A percentile compares a stretch with the other conserved stretches of the same genome.
Conservation (phyloP, 64 coral and sea anemone species). For the Montipora capricornis region DNA sequence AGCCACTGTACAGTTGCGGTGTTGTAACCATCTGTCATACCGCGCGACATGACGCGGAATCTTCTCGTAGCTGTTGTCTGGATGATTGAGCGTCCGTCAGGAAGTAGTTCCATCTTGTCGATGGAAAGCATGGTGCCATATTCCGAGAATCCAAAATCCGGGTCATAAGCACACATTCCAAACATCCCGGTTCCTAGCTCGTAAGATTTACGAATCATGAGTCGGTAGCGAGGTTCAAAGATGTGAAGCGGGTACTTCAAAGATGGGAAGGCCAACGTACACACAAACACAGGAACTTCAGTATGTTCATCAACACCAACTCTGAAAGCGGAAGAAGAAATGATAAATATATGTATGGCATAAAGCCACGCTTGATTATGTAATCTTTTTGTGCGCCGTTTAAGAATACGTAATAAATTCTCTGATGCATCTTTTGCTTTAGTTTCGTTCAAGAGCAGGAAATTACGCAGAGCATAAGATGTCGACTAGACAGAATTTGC, state of each 20-base stretch:
- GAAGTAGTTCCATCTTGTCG: constrained; percentile 63
- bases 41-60: constrained; percentile 72
- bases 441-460: background rate
- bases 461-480: background rate
- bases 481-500: background rate
- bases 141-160: constrained; percentile 39
- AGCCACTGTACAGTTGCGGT: constrained; percentile 88
- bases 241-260: constrained; percentile 90
- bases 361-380: background rate
- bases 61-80: constrained; percentile 81
- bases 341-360: background rate
- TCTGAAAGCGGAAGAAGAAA: constrained; percentile 43
- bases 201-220: constrained; percentile 91
- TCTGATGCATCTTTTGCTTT: background rate
- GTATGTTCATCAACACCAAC: constrained; percentile 48
- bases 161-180: constrained; percentile 81
- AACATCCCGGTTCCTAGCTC: constrained; percentile 91
- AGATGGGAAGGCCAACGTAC: constrained; percentile 85
- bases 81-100: constrained; percentile 88
- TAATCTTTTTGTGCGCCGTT: background rate
- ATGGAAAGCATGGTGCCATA: constrained; percentile 92
- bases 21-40: constrained; percentile 75
- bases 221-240: constrained; percentile 86
- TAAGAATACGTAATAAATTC: too few species aligned
- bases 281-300: constrained; percentile 93